These are phyloP conservation scores for Tipula confusa DNA, from an alignment of 2,888 invertebrate species.

Conservation along the genomic window DNA sequence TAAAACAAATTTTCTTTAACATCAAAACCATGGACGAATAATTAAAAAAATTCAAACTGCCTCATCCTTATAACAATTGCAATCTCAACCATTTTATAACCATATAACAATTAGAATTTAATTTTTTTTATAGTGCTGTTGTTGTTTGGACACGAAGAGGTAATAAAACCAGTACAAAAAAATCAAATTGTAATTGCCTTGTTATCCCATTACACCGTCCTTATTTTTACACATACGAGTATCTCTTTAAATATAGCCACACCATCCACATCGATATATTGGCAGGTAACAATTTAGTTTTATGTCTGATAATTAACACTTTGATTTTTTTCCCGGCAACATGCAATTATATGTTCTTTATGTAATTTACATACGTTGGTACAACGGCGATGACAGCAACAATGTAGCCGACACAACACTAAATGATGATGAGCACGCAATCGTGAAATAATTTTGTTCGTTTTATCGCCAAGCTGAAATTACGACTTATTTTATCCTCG, in stretches of 20 bases:
- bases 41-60: too few relatives aligned
- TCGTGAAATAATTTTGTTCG: not conserved
- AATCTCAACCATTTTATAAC: too few relatives aligned
- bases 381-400: not conserved
- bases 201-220: not conserved
- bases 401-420: not conserved
- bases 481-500: not conserved
- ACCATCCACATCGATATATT: not conserved
- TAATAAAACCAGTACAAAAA: not conserved
- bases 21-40: too few relatives aligned
- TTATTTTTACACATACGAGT: not conserved
- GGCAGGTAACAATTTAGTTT: not conserved
- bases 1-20: too few relatives aligned
- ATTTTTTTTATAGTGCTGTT: too few relatives aligned
- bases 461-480: not conserved
- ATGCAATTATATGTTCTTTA: not conserved
- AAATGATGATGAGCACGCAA: not conserved
- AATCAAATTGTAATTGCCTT: not conserved
- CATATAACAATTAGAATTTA: not conserved
- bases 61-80: too few relatives aligned
- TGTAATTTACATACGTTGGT: not conserved
- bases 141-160: not conserved
- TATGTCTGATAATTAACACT: not conserved
- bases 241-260: not conserved
- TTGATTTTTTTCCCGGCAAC: not conserved